Evolutionary conservation across 2,888 invertebrate genomes (phyloP).

Genomic region (Volucella inanis): DNA sequence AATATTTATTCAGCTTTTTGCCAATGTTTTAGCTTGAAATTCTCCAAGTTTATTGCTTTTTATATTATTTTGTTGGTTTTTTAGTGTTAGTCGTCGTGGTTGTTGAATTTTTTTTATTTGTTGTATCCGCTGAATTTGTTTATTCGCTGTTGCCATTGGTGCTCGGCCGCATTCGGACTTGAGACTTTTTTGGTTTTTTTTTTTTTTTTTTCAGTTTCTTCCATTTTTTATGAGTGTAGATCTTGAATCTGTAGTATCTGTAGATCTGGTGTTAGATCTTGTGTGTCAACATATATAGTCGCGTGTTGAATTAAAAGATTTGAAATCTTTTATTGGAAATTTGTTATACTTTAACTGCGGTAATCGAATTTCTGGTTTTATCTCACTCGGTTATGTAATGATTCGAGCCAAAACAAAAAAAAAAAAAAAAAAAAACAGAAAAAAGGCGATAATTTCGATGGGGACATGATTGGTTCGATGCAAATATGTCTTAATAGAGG

Average conservation of each 20-base stretch:
- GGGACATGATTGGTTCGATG: not conserved
- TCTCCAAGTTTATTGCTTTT: conserved; percentile 66
- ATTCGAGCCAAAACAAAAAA: not conserved
- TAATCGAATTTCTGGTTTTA: conserved; percentile 50
- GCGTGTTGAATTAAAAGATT: conserved; percentile 57
- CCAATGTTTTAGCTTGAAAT: conserved; percentile 57
- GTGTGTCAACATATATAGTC: conserved; percentile 37
- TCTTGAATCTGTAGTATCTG: conserved; percentile 18
- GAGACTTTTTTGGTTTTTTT: conserved; percentile 55
- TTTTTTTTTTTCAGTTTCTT: conserved; percentile 64
- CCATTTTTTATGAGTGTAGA: conserved; percentile 33
- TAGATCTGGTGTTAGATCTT: conserved; percentile 43
- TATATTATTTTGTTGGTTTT: not conserved
- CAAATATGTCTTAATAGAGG: conserved; percentile 9
- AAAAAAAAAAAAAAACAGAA: not conserved
- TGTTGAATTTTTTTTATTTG: not conserved
- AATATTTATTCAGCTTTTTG: conserved; percentile 66
- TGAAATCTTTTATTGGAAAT: conserved; percentile 40
- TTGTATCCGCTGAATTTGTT: conserved; percentile 1
- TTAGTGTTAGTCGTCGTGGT: too few relatives aligned
- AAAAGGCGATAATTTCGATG: conserved; percentile 8
- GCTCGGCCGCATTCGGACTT: conserved; percentile 50
- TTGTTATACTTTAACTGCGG: conserved; percentile 43
- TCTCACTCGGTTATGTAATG: conserved; percentile 31
- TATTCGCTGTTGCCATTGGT: not conserved